phyloP scores from a whole-genome alignment of 2,888 invertebrate species.

The Tuberolachnus salignus region DNA sequence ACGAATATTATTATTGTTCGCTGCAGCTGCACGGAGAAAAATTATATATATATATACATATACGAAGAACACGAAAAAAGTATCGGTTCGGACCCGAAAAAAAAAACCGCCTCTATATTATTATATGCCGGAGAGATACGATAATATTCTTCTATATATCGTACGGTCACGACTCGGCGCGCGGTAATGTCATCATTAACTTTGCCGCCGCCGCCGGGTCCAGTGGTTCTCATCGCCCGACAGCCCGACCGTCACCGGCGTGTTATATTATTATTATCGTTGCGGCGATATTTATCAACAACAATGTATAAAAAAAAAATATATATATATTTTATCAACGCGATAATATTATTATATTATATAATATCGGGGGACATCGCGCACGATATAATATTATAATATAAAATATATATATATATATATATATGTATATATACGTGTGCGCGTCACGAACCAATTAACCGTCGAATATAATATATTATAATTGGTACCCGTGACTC shows the following conservation, averaged over 20 bases:
- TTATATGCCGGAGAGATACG: slow-evolving; percentile 26
- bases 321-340: no score
- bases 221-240: slow-evolving; percentile 47
- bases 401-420: background rate
- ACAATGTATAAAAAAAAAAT: no score
- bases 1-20: no score
- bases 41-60: background rate
- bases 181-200: slow-evolving; percentile 56
- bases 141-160: slow-evolving; percentile 25
- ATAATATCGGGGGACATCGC: no score
- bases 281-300: background rate
- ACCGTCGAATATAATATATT: slow-evolving; percentile 26
- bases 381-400: background rate
- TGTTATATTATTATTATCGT: background rate
- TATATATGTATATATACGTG: background rate
- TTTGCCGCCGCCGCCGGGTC: slow-evolving; percentile 16
- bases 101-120: slow-evolving; percentile 43
- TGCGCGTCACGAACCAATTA: slow-evolving; percentile 39
- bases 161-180: slow-evolving; percentile 51
- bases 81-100: slow-evolving; percentile 55
- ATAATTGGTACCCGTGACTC: slow-evolving; percentile 1
- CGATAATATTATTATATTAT: background rate
- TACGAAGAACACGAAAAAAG: slow-evolving; percentile 37
- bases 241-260: background rate
- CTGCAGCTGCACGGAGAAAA: slow-evolving; percentile 47